Conservation (phyloP, 1,140 invertebrate species). For the Drosophila pectinifera region DNA sequence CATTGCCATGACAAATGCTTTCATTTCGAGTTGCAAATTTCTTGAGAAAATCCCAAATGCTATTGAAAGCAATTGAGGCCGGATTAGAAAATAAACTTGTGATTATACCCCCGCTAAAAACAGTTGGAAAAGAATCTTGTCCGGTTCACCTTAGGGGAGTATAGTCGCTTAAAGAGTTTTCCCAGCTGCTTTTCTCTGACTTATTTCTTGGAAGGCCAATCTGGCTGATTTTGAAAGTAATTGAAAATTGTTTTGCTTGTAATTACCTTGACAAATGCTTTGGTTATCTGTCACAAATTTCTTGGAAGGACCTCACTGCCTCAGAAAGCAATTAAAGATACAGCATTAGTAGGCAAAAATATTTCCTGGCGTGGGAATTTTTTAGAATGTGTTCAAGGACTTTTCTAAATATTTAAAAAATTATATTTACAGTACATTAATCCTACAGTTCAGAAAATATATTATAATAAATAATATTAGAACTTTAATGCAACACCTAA, state of each 20-base stretch:
- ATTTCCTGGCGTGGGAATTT: background rate
- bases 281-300: slow-evolving; percentile 6
- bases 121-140: slow-evolving; percentile 7
- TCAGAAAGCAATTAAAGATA: slow-evolving; percentile 1
- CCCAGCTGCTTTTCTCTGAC: background rate
- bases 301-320: background rate
- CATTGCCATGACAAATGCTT: slow-evolving; percentile 48
- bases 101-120: slow-evolving; percentile 23
- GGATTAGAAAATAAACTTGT: slow-evolving; percentile 37
- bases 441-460: no score
- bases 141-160: background rate
- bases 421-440: background rate
- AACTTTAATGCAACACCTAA: no score
- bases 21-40: slow-evolving; percentile 46
- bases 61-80: slow-evolving; percentile 25
- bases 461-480: no score
- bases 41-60: slow-evolving; percentile 25
- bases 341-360: background rate
- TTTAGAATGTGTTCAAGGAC: background rate
- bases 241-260: slow-evolving; percentile 18
- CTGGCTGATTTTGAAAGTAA: slow-evolving; percentile 11
- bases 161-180: background rate
- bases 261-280: slow-evolving; percentile 16
- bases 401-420: no score
- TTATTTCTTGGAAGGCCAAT: slow-evolving; percentile 11